Percentiles rank a stretch among this genome's conserved stretches.
Conservation (phyloP, 2,113 vertebrate species). For the Theristicus caerulescens region DNA sequence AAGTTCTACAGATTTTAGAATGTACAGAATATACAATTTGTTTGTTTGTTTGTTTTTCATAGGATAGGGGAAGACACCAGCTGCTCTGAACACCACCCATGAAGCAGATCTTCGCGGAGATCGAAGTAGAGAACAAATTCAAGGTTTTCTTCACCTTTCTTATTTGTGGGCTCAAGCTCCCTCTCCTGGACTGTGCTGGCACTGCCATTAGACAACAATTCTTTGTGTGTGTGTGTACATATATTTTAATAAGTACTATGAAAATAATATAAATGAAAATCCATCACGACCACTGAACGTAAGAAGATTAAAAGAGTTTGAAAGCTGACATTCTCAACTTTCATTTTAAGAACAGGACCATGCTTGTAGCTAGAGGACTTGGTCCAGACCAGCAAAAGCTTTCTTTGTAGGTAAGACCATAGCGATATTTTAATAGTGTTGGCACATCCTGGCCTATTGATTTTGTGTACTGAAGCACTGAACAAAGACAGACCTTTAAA, state of each 20-base stretch:
- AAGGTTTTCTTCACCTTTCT: background rate
- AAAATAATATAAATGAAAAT: background rate
- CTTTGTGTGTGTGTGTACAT: too few species aligned
- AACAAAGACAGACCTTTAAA: background rate
- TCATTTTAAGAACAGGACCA: background rate
- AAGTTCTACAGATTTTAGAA: background rate
- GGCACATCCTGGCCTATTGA: background rate
- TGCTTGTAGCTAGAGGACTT: background rate
- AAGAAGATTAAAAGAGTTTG: background rate
- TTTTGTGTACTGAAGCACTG: background rate
- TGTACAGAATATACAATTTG: background rate
- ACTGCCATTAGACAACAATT: background rate
- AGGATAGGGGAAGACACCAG: background rate
- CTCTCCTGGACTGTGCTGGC: constrained; percentile 24
- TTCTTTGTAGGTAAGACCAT: background rate
- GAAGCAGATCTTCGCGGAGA: background rate
- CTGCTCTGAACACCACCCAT: background rate
- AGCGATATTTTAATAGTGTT: background rate
- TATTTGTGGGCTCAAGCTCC: background rate
- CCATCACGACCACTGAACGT: background rate
- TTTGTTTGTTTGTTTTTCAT: background rate
- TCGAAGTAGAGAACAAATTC: background rate
- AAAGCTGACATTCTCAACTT: background rate
- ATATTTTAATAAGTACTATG: background rate
- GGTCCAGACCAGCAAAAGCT: background rate